phyloP scores from a whole-genome alignment of 2,113 vertebrate species.

The Anhinga rufa region DNA sequence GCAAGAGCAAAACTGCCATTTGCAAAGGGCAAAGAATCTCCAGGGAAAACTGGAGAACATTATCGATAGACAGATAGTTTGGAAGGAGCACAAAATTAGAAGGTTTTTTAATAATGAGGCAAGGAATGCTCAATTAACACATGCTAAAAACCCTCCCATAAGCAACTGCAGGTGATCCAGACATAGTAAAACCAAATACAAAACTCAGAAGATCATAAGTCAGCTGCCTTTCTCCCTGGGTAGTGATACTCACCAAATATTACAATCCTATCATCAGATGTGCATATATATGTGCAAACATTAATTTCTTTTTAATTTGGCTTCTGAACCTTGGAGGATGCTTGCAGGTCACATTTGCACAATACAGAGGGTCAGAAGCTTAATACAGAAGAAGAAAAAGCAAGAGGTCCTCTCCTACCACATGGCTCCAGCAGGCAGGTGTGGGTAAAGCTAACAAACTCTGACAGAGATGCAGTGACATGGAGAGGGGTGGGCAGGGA shows the following conservation, averaged over 20 bases:
- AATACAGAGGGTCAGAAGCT: background rate
- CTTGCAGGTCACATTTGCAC: background rate
- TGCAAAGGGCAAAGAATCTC: background rate
- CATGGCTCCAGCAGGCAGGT: background rate
- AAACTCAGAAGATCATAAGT: background rate
- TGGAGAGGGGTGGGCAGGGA: background rate
- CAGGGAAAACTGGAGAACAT: background rate
- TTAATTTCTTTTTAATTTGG: background rate
- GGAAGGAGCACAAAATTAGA: background rate
- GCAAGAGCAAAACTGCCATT: background rate
- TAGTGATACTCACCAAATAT: background rate
- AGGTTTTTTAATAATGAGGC: background rate
- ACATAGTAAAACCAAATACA: background rate
- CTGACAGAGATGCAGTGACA: rapidly evolving
- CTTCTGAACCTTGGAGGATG: background rate
- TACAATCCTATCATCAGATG: background rate
- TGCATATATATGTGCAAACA: background rate
- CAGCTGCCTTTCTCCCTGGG: background rate
- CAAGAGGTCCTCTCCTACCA: background rate
- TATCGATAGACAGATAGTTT: background rate
- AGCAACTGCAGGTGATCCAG: background rate
- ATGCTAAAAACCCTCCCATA: background rate
- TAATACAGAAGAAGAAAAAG: background rate
- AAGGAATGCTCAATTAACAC: background rate
- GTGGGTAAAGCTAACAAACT: background rate